Percentiles rank a stretch among this genome's conserved stretches.
These are phyloP conservation scores for Phenganax stokvisi DNA, from an alignment of 92 coral and sea anemone genomes.

Conservation along the genomic window DNA sequence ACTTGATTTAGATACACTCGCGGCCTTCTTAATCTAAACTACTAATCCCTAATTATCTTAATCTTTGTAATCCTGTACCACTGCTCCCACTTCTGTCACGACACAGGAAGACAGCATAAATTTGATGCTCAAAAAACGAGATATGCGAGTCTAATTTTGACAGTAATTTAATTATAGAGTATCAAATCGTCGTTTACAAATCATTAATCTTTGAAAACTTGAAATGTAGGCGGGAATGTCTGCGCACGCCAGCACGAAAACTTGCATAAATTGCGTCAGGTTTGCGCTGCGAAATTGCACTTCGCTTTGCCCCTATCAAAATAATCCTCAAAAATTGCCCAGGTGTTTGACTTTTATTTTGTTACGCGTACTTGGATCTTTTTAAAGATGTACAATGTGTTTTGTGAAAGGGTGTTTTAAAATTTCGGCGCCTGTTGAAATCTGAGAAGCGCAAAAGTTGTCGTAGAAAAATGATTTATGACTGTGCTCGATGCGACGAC, in stretches of 20 bases:
- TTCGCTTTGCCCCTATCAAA: background rate
- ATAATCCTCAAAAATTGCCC: background rate
- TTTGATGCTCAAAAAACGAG: background rate
- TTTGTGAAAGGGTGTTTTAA: background rate
- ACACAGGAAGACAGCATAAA: background rate
- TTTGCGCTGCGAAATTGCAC: background rate
- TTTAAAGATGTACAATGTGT: background rate
- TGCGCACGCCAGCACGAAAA: background rate
- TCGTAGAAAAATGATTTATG: constrained; percentile 29
- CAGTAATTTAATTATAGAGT: background rate
- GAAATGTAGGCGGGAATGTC: constrained; percentile 34
- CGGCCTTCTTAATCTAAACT: no score
- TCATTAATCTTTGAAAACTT: constrained; percentile 18
- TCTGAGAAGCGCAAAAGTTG: constrained; percentile 9
- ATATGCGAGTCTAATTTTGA: background rate
- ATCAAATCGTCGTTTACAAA: constrained; percentile 16
- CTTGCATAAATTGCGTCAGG: background rate
- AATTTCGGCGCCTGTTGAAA: constrained; percentile 12
- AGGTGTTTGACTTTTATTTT: background rate
- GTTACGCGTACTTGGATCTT: background rate
- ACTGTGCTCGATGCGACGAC: background rate
- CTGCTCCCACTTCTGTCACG: no score
- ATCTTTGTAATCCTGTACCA: no score
- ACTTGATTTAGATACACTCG: no score
- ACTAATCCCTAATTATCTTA: no score